phyloP scores from a whole-genome alignment of 2,113 vertebrate species.

The Nannospalax galili region DNA sequence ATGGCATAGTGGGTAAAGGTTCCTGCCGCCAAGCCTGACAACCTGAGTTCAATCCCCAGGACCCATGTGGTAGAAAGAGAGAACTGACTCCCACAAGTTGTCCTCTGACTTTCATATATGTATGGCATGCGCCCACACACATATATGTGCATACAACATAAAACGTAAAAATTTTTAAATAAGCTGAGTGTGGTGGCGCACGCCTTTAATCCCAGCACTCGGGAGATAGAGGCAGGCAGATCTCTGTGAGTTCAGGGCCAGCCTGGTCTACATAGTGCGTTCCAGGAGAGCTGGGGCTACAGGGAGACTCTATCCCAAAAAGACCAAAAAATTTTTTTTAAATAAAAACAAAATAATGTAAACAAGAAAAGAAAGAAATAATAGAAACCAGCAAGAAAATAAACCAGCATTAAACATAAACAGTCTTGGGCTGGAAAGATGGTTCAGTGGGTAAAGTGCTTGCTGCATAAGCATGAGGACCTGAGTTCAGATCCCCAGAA shows the following conservation, averaged over 20 bases:
- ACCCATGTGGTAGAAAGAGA: not conserved
- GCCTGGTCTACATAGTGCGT: no score
- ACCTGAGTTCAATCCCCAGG: not conserved
- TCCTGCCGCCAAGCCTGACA: not conserved
- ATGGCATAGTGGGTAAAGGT: not conserved
- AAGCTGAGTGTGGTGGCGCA: no score
- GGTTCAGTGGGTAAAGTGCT: not conserved
- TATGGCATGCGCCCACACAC: no score
- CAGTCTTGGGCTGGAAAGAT: not conserved
- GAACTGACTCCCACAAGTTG: not conserved
- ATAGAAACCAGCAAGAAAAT: not conserved
- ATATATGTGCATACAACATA: not conserved
- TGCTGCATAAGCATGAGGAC: not conserved
- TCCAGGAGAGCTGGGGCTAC: no score
- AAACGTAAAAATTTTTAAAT: not conserved
- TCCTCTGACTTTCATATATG: not conserved
- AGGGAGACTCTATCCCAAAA: no score
- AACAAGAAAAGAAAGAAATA: not conserved
- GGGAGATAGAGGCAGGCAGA: no score
- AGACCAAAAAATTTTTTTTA: no score
- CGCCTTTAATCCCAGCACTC: no score
- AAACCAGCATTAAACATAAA: conserved; percentile 33
- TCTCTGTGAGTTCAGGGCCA: no score
- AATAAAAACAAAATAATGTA: not conserved
- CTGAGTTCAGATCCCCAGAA: not conserved